Conservation (phyloP, 2,113 vertebrate genomes). For the Pantherophis guttatus region DNA sequence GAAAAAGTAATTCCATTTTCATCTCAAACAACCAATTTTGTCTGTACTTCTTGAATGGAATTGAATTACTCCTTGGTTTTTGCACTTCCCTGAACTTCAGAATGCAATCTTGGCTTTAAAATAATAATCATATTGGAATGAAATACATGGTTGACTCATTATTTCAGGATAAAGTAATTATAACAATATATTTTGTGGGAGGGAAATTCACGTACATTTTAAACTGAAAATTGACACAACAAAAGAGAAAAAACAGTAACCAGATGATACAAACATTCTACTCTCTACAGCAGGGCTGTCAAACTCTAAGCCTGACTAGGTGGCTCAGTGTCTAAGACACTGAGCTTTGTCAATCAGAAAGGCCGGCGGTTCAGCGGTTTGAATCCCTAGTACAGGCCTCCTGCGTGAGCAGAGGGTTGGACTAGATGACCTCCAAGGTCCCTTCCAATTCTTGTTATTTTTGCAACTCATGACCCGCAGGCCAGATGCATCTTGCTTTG, state of each 20-base stretch:
- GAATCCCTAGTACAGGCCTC: too few relatives aligned
- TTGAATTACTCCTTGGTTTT: not conserved
- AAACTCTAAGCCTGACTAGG: too few relatives aligned
- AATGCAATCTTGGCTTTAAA: not conserved
- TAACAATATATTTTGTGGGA: not conserved
- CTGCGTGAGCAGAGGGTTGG: too few relatives aligned
- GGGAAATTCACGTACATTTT: not conserved
- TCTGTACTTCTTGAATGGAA: not conserved
- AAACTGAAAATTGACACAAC: not conserved
- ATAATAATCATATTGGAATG: not conserved
- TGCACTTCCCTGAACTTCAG: not conserved
- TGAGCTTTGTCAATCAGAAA: too few relatives aligned
- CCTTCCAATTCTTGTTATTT: too few relatives aligned
- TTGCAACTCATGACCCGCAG: too few relatives aligned
- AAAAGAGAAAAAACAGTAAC: not conserved
- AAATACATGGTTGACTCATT: not conserved
- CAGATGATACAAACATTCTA: not conserved
- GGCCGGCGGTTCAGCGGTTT: too few relatives aligned
- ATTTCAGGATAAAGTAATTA: not conserved
- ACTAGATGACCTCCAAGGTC: too few relatives aligned
- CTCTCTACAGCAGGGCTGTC: not conserved
- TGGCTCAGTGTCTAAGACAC: too few relatives aligned
- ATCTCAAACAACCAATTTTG: not conserved
- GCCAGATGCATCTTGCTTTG: too few relatives aligned
- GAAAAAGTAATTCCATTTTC: not conserved